Percentiles rank a stretch among this genome's conserved stretches.
These are phyloP conservation scores for Hippoglossus hippoglossus DNA, from an alignment of 2,797 vertebrate species.

Conservation along the genomic window DNA sequence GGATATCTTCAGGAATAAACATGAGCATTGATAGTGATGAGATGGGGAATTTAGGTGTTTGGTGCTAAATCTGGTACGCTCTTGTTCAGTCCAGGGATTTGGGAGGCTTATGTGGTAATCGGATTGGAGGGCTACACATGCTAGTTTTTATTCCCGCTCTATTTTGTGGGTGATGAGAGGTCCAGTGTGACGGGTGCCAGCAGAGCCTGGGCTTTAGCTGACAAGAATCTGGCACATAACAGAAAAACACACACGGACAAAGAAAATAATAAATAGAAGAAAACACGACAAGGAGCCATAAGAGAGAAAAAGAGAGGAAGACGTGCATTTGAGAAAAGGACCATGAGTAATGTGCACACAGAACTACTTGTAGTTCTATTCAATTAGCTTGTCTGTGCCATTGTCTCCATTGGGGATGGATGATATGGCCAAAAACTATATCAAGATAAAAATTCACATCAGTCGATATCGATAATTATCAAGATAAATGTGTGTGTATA, in stretches of 20 bases:
- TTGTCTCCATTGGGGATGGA: background rate
- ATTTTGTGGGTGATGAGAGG: slow-evolving; percentile 42
- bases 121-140: slow-evolving; percentile 56
- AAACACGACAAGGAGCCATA: background rate
- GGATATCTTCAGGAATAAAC: slow-evolving; percentile 60
- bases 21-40: slow-evolving; percentile 58
- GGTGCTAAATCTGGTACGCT: slow-evolving; percentile 41
- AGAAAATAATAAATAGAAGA: background rate
- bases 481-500: too few species aligned
- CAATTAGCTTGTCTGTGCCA: background rate
- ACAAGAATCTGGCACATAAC: slow-evolving; percentile 35
- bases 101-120: slow-evolving; percentile 68
- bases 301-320: background rate
- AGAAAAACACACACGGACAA: background rate
- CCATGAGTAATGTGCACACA: too few species aligned
- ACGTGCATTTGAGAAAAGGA: too few species aligned
- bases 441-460: too few species aligned
- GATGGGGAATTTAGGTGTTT: slow-evolving; percentile 60
- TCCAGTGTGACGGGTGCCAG: slow-evolving; percentile 17
- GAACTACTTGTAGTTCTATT: background rate
- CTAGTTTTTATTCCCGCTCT: slow-evolving; percentile 49
- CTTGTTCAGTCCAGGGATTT: slow-evolving; percentile 65
- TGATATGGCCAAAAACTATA: too few species aligned
- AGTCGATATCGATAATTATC: too few species aligned
- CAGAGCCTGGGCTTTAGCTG: slow-evolving; percentile 19